Evolutionary conservation across 2,113 vertebrate species (phyloP), one percentile per base, ranked within the genome.

Genomic region (Lanius ludovicianus): DNA sequence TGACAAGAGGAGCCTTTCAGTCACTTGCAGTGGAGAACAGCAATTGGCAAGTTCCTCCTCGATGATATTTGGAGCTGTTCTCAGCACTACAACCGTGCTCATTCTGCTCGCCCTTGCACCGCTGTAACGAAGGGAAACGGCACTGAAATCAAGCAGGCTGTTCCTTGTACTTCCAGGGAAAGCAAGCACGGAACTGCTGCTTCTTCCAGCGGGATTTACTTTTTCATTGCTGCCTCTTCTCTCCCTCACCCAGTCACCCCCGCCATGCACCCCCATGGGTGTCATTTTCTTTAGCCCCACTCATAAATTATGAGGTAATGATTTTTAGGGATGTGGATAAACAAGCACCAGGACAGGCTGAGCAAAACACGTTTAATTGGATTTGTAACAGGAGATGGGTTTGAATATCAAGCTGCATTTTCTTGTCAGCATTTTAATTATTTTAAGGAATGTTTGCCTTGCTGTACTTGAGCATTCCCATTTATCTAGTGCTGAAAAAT

Each of bases 251-350:
- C 91, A 11, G 35, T 8, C 46, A 24, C 25, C 31, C 23, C 28
- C 28, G 4, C 23, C 59, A 13, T 0, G 2, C 35, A 11, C 13
- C 28, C 55, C 4, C 0, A 6, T 0, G n/a, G 0, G 1, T 7
- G 56, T 7, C 71, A 5, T 17, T 73, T 35, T 4, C 83, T 28
- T 25, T 11, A 41, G 67, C 49, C 53, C 59, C 39, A 3, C 65
- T 23, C 4, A 1, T 6, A 44, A 75, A 44, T 37, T 8, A 22
- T 3, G 3, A 39, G 78, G 60, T 15, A 33, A 30, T 41, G 71
- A 10, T 50, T 78, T 77, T 16, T 2, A 18, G 33, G 92, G 71
- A 42, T 37, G 42, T 31, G 56, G 30, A 30, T 10, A 37, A 81
- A 39, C 37, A 7, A 47, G 73, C 55, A 5, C 8, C 2, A 8